A percentile compares a stretch with the other conserved stretches of the same genome.
Evolutionary conservation across 2,888 invertebrate genomes (phyloP).

Genomic region (Dryocosmus kuriphilus): DNA sequence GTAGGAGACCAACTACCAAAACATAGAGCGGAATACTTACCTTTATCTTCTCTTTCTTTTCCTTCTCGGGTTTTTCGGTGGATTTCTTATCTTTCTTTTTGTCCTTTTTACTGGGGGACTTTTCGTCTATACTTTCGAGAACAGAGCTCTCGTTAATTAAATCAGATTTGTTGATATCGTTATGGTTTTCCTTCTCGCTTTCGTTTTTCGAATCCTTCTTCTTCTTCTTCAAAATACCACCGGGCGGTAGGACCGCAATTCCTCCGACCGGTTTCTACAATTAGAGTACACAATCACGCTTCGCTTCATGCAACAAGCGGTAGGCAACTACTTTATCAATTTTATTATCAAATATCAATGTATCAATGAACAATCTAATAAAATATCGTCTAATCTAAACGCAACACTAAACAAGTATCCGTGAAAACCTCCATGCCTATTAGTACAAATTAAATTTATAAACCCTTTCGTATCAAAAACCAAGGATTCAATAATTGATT

Average conservation of each 20-base stretch:
- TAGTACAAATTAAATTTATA: neutral
- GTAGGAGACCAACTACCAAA: slow-evolving; percentile 4
- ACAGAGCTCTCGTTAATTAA: slow-evolving; percentile 70
- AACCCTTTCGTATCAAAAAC: neutral
- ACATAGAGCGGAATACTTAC: slow-evolving; percentile 71
- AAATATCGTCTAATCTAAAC: slow-evolving; percentile 25
- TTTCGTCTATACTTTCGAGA: slow-evolving; percentile 69
- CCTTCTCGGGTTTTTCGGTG: slow-evolving; percentile 75
- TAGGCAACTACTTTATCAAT: slow-evolving; percentile 45
- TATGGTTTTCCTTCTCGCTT: slow-evolving; percentile 80
- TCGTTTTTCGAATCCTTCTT: slow-evolving; percentile 81
- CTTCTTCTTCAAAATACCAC: slow-evolving; percentile 81
- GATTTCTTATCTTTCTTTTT: slow-evolving; percentile 73
- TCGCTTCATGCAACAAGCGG: slow-evolving; percentile 71
- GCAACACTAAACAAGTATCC: slow-evolving; percentile 38
- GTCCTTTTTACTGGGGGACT: slow-evolving; percentile 75
- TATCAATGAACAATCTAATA: slow-evolving; percentile 3
- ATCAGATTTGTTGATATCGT: slow-evolving; percentile 77
- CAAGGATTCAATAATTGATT: neutral
- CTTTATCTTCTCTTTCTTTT: slow-evolving; percentile 79
- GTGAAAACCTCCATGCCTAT: slow-evolving; percentile 34
- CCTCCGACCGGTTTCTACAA: slow-evolving; percentile 91
- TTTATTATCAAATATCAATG: slow-evolving; percentile 14
- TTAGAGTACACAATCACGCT: slow-evolving; percentile 72
- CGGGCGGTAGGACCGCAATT: slow-evolving; percentile 89